A percentile compares a stretch with the other conserved stretches of the same genome.
Conservation (phyloP, 2,797 vertebrate species). For the Sylvia borin region DNA sequence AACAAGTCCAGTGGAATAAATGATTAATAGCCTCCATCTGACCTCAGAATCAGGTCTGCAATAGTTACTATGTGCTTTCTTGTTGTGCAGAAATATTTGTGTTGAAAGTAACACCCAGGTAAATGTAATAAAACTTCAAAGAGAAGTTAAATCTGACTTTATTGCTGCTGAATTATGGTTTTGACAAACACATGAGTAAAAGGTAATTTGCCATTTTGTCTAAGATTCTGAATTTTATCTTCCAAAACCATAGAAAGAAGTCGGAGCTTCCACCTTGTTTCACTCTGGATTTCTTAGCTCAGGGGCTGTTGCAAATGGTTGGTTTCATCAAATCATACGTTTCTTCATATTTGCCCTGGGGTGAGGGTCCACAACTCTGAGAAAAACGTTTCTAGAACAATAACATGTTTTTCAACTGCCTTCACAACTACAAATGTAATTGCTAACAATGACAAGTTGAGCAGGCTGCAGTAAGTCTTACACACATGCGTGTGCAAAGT, state of each 20-base stretch:
- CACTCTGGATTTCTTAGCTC: neutral
- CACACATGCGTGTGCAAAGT: neutral
- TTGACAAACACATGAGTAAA: neutral
- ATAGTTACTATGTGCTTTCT: neutral
- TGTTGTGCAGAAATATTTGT: neutral
- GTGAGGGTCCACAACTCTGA: neutral
- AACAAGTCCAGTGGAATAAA: constrained; percentile 16
- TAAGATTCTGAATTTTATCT: constrained; percentile 12
- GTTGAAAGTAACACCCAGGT: neutral
- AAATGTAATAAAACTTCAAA: neutral
- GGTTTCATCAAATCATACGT: neutral
- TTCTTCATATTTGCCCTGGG: neutral
- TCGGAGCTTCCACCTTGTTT: constrained; percentile 33
- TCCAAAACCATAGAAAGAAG: constrained; percentile 9
- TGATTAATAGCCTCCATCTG: neutral
- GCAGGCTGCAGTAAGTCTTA: neutral
- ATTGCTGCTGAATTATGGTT: neutral
- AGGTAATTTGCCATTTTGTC: constrained; percentile 23
- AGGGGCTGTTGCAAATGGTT: neutral
- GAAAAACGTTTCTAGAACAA: neutral
- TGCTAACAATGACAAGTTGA: neutral
- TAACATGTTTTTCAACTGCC: neutral
- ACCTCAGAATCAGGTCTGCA: constrained; percentile 1
- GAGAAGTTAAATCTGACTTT: neutral
- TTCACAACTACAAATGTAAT: neutral